A percentile compares a stretch with the other conserved stretches of the same genome.
These are phyloP conservation scores for Lepus oiostolus DNA, from an alignment of 2,797 vertebrate species.

Conservation along the genomic window DNA sequence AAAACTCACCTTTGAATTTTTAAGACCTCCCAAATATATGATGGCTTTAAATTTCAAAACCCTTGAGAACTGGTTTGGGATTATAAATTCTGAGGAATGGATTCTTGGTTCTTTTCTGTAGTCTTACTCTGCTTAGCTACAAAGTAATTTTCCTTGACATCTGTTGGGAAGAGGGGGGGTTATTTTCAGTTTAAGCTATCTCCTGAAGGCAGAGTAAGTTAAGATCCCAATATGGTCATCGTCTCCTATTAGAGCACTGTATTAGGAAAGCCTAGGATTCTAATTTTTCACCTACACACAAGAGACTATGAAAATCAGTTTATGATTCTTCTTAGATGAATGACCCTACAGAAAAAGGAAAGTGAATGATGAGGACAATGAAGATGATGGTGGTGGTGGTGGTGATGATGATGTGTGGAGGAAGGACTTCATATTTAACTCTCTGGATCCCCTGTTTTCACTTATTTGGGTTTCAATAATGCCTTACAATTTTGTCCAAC, in stretches of 20 bases:
- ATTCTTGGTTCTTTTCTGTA: background rate
- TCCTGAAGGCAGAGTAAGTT: background rate
- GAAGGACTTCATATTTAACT: background rate
- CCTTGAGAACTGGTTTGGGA: background rate
- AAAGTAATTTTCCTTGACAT: background rate
- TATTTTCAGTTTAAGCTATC: background rate
- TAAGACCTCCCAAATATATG: background rate
- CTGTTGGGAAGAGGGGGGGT: background rate
- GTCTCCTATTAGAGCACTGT: background rate
- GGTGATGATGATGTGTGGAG: background rate
- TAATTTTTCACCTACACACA: background rate
- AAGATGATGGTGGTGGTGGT: background rate
- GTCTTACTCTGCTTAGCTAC: background rate
- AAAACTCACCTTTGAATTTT: background rate
- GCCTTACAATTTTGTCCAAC: background rate
- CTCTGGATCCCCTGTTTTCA: background rate
- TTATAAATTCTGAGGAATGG: background rate
- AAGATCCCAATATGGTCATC: background rate
- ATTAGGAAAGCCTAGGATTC: background rate
- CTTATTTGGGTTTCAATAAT: background rate
- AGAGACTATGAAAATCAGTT: background rate
- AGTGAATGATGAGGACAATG: background rate
- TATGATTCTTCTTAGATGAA: background rate
- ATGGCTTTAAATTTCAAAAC: background rate
- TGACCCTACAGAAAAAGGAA: background rate